A percentile compares a stretch with the other conserved stretches of the same genome.
These are phyloP conservation scores for Tenthredo distinguenda DNA, from an alignment of 2,888 invertebrate genomes.

Conservation along the genomic window DNA sequence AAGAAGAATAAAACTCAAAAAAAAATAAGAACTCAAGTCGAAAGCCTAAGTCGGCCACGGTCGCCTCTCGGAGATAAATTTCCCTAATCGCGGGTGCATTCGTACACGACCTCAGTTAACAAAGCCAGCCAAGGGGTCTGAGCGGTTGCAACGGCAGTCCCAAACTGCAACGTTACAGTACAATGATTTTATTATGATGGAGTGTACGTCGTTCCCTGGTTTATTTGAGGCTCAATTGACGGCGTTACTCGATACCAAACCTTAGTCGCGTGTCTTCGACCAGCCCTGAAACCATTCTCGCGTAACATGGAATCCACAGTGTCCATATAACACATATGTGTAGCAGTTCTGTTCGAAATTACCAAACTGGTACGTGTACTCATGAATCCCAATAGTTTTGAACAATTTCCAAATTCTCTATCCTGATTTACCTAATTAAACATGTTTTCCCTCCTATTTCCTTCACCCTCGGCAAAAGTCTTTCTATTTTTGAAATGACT, in stretches of 20 bases:
- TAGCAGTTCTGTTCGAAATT: background rate
- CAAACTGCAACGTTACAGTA: background rate
- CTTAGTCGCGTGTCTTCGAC: background rate
- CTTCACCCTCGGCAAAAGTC: background rate
- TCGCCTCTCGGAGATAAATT: no score
- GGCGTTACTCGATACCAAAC: conserved; percentile 31
- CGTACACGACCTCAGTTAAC: no score
- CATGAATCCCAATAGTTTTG: no score
- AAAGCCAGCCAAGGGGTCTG: no score
- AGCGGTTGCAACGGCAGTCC: no score
- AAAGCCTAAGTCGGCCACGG: no score
- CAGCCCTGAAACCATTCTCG: conserved; percentile 15
- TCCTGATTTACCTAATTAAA: background rate
- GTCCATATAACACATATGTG: background rate
- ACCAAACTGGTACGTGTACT: background rate
- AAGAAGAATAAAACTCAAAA: no score
- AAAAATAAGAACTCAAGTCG: no score
- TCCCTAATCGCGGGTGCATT: no score
- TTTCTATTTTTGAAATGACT: no score
- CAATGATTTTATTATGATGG: background rate
- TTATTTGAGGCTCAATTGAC: background rate
- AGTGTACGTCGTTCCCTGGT: conserved; percentile 15
- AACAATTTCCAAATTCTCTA: background rate
- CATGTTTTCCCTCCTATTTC: background rate
- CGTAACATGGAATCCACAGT: background rate